These are phyloP conservation scores for Pygoscelis adeliae DNA, from an alignment of 2,113 vertebrate species.

Conservation along the genomic window DNA sequence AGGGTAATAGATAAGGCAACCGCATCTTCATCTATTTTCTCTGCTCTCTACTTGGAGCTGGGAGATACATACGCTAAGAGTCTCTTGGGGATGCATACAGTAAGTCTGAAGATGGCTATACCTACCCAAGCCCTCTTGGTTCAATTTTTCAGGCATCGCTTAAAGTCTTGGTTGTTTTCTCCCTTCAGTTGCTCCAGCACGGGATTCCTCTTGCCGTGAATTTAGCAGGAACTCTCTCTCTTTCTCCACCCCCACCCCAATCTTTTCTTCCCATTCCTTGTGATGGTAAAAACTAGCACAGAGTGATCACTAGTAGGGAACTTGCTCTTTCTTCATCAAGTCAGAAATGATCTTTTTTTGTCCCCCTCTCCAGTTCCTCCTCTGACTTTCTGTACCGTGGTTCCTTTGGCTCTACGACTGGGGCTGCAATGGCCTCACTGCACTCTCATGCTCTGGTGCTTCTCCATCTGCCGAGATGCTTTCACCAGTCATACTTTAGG, in stretches of 20 bases:
- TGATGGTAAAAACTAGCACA: background rate
- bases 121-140: background rate
- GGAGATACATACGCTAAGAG: background rate
- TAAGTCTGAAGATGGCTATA: background rate
- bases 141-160: rapidly evolving
- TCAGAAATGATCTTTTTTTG: background rate
- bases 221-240: background rate
- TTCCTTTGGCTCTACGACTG: background rate
- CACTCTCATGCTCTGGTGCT: rapidly evolving
- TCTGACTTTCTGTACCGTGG: background rate
- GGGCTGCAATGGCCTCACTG: background rate
- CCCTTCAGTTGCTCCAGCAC: background rate
- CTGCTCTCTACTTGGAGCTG: background rate
- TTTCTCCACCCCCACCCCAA: background rate
- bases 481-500: background rate
- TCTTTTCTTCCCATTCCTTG: background rate
- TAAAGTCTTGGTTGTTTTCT: background rate
- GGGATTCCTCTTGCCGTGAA: background rate
- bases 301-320: background rate
- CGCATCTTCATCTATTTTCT: background rate
- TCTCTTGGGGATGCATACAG: background rate
- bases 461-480: background rate
- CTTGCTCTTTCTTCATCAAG: background rate
- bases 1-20: background rate
- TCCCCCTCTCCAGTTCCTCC: background rate